Base-by-base conservation (phyloP, 2,888 invertebrate genomes). In the Brachyptera risi region DNA sequence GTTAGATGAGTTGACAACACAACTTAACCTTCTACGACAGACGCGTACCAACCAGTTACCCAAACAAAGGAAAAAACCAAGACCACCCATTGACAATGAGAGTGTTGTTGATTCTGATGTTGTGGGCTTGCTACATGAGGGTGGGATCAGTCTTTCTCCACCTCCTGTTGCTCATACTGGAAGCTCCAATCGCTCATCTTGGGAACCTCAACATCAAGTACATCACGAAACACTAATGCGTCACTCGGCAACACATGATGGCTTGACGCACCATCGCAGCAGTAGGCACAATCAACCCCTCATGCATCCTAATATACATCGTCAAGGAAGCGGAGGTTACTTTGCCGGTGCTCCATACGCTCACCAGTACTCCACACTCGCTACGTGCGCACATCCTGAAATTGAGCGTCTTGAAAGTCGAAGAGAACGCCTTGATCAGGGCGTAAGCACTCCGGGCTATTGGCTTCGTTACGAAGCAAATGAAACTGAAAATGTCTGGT, bases 1-100 rank as follows among this genome's bases (percentile, higher is more conserved):
- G 70, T 74, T 85, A 58, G 79, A 80, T 66, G 81, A 79, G 56
- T 69, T 83, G 19, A 80, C 82, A 67, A 77, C 80, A 24, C 76
- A 81, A 62, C 69, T 83, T 60, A 76, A 77, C 65, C 74, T 77
- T 42, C 71, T 80, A 54, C 76, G 80, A 67, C 76, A 76, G 56
- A 42, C 58, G 9, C 26, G 9, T 3, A 58, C 61, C 4, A 67
- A 63, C 3, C 67, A 67, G 62, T 72, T 72, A 63, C 68, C 69
- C 23, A 75, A 76, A 67, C 76, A 76, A 62, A 77, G 77, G 67
- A 78, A 79, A 65, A 78, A 78, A 67, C 77, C 77, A 40, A 71
- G 79, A 64, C 75, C 75, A 21, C 68, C 72, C 19, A 62, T 70
- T 49, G 69, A 62, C 60, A 68, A 69, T 26, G 58, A 59, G 13